Percentiles rank a stretch among this genome's conserved stretches.
Evolutionary conservation across 2,797 vertebrate genomes (phyloP).

Genomic region (Aldrovandia affinis): DNA sequence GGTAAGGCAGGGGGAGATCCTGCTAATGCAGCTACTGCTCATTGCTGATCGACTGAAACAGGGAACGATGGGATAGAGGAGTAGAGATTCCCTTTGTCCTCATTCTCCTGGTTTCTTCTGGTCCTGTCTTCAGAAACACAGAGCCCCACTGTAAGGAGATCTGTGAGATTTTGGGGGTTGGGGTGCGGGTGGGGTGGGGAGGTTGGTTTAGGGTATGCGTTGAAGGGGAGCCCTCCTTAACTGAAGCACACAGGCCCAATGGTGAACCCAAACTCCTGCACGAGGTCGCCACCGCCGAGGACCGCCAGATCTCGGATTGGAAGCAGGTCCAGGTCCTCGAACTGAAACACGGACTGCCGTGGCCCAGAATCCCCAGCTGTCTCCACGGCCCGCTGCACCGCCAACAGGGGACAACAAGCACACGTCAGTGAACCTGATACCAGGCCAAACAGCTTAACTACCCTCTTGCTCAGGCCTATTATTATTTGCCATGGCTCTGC

Average conservation of each 20-base stretch:
- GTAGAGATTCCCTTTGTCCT: conserved; percentile 42
- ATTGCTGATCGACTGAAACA: conserved; percentile 23
- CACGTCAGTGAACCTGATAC: not conserved
- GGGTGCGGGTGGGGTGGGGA: too few relatives aligned
- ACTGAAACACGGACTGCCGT: conserved; percentile 80
- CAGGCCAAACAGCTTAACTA: not conserved
- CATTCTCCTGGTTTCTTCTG: conserved; percentile 38
- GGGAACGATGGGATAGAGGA: conserved; percentile 8
- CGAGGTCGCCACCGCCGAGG: conserved; percentile 66
- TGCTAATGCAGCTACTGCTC: not conserved
- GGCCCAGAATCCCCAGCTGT: conserved; percentile 62
- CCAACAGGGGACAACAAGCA: conserved; percentile 33
- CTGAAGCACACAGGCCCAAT: conserved; percentile 87
- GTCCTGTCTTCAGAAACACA: not conserved
- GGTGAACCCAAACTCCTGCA: conserved; percentile 79
- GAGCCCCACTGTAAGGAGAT: not conserved
- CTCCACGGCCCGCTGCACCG: conserved; percentile 62
- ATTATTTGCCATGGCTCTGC: not conserved
- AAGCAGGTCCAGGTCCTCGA: conserved; percentile 81
- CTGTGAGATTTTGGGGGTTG: not conserved
- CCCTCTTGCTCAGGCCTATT: not conserved
- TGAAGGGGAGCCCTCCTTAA: conserved; percentile 58
- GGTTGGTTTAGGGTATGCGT: not conserved
- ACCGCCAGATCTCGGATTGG: conserved; percentile 84
- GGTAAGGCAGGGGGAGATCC: not conserved